Evolutionary conservation across 2,113 vertebrate genomes (phyloP).

Genomic region (Periophthalmus modestus): DNA sequence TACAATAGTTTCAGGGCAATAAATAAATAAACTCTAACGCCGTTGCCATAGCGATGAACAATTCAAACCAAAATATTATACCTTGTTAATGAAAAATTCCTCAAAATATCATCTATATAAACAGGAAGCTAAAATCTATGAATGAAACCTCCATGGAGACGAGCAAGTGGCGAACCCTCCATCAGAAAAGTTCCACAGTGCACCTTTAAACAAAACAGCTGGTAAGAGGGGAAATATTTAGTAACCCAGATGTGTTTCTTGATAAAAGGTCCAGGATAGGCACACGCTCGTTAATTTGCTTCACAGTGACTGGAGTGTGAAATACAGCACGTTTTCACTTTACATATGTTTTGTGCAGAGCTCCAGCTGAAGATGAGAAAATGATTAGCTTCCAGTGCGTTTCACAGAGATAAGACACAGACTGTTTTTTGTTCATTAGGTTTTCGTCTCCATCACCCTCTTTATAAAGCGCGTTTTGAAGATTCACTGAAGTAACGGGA

Average conservation of each 20-base stretch:
- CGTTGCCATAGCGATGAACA: no score
- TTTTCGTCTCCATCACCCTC: background rate
- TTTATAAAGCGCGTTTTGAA: no score
- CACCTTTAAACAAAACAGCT: background rate
- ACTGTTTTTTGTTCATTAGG: background rate
- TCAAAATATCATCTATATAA: no score
- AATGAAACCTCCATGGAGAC: no score
- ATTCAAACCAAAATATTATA: no score
- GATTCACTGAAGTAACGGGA: no score
- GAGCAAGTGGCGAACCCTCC: no score
- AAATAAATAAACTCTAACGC: no score
- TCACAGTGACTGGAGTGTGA: background rate
- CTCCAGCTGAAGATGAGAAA: background rate
- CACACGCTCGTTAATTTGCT: background rate
- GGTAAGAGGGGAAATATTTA: background rate
- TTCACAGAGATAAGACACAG: background rate
- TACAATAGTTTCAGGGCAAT: no score
- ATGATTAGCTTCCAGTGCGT: background rate
- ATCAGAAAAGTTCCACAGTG: no score
- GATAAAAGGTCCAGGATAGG: background rate
- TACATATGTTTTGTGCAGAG: background rate
- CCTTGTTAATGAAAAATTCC: no score
- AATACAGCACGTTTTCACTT: background rate
- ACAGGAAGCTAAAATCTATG: no score
- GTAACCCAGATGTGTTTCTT: background rate